Evolutionary conservation across 2,113 vertebrate genomes (phyloP).

Genomic region (Vidua macroura): DNA sequence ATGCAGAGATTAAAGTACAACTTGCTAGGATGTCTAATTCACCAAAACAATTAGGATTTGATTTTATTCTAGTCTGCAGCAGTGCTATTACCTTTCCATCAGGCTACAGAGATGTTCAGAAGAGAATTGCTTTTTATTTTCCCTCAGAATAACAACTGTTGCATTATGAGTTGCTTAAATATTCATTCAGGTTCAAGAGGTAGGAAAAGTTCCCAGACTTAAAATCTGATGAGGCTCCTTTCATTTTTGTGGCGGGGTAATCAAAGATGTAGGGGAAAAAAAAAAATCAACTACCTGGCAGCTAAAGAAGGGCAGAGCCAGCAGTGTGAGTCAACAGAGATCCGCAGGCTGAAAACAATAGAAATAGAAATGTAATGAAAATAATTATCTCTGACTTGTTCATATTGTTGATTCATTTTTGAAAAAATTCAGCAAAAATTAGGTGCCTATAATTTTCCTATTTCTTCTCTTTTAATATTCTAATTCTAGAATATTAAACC

Average conservation of each 20-base stretch:
- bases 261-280: neutral
- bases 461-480: too few species aligned
- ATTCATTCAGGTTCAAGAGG: conserved; percentile 41
- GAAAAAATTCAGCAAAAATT: neutral
- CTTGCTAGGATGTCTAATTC: conserved; percentile 60
- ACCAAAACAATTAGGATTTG: conserved; percentile 72
- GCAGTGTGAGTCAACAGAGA: neutral
- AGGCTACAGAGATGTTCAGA: neutral
- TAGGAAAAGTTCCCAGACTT: conserved; percentile 2
- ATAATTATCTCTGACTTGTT: neutral
- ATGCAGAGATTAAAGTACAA: conserved; percentile 54
- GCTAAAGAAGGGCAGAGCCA: conserved; percentile 4
- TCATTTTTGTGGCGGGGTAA: conserved; percentile 22
- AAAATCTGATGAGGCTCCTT: conserved; percentile 46
- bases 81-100: conserved; percentile 68
- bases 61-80: conserved; percentile 66
- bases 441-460: neutral
- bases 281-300: neutral
- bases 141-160: conserved; percentile 49
- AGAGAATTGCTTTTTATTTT: conserved; percentile 42
- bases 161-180: conserved; percentile 57
- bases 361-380: neutral
- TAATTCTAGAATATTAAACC: neutral
- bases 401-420: neutral
- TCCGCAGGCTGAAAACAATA: neutral